Evolutionary conservation across 2,113 vertebrate genomes (phyloP), one percentile per base, ranked within the genome.

Genomic region (Rallus limicola): DNA sequence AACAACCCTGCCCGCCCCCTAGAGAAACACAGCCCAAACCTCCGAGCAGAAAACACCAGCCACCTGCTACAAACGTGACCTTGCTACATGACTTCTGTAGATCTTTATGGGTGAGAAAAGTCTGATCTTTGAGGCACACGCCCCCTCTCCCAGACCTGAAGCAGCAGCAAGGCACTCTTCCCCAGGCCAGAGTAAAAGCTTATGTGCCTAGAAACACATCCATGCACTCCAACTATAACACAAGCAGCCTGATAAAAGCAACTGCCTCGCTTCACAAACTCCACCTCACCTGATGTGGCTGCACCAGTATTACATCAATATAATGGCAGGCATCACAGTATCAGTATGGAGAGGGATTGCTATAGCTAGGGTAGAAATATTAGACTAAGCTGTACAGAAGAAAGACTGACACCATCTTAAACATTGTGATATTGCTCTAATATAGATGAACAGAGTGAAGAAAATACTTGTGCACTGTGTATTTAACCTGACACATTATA

Each of bases 401-500:
- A 96, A 96, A 94, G 64, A 93, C 46, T n/a, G 55, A 68, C 68
- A 90, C 69, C 67, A 18, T 28, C 71, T 70, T 93, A 93, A 93
- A 90, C 16, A 48, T 2, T 19, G 67, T 84, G 82, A 81, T 93
- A 86, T 33, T 82, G 88, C 71, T 52, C 52, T 82, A 86, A 75
- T 34, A 82, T 19, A 86, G 65, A 82, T 48, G 24, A 44, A 60
- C 20, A 56, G 69, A 79, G 65, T 8, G 53, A 93, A 88, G 76
- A 90, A 90, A 94, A 82, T 42, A 77, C 44, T 78, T 53, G 69
- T 40, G 79, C 38, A 48, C 42, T 86, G 80, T 83, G 69, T 93
- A 82, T 92, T 94, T 92, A 96, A 90, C 85, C 69, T 94, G 93
- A 90, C 74, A 71, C 65, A 62, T 91, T 94, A 86, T 58, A 88